Percentiles rank a stretch among this genome's conserved stretches.
These are phyloP conservation scores for Cistogaster globosa DNA, from an alignment of 2,888 invertebrate species.

Conservation along the genomic window DNA sequence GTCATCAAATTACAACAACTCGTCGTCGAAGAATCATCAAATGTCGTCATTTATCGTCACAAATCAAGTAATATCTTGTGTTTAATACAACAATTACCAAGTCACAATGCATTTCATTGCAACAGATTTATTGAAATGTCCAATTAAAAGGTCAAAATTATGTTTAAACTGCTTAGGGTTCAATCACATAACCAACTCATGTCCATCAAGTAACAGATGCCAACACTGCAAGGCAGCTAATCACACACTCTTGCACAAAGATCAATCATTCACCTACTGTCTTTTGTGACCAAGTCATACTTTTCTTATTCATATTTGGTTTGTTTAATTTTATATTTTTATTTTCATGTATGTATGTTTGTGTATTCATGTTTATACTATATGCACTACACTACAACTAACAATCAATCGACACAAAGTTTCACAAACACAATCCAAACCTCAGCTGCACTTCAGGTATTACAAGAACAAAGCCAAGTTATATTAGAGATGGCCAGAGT, in stretches of 20 bases:
- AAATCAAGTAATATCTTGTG: conserved; percentile 1
- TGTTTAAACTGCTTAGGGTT: conserved; percentile 21
- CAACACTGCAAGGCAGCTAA: conserved; percentile 19
- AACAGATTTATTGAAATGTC: conserved; percentile 26
- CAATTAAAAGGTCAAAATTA: not conserved
- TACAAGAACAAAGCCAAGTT: not conserved
- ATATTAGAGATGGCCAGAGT: no score
- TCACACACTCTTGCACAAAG: conserved; percentile 27
- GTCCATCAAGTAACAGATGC: not conserved
- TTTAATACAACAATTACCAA: conserved; percentile 8
- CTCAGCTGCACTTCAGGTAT: not conserved
- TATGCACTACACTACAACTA: not conserved
- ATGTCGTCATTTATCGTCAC: not conserved
- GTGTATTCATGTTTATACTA: no score
- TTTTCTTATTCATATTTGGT: no score
- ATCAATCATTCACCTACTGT: not conserved
- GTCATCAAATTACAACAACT: not conserved
- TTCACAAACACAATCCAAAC: no score
- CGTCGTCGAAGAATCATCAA: not conserved
- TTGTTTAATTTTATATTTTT: no score
- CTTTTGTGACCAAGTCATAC: no score
- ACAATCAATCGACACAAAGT: not conserved
- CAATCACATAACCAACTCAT: conserved; percentile 8
- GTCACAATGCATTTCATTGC: conserved; percentile 13
- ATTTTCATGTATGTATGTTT: no score